A percentile compares a stretch with the other conserved stretches of the same genome.
Conservation (phyloP, 1,140 invertebrate genomes). For the Drosophila melanica region DNA sequence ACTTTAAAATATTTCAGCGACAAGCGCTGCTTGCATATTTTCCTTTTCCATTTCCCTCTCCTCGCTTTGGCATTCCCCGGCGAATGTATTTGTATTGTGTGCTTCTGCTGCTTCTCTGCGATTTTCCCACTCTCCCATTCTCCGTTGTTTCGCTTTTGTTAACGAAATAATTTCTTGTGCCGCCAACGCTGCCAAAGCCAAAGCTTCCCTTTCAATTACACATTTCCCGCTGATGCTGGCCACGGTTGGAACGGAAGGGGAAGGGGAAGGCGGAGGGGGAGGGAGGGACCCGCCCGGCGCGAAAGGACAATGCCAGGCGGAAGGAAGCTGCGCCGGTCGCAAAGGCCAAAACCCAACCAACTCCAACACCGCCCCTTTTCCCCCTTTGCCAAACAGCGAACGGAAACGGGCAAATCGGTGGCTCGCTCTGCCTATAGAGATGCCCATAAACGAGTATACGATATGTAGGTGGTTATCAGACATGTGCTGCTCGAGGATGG, state of each 20-base stretch:
- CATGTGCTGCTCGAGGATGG: constrained; percentile 37
- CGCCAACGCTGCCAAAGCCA: constrained; percentile 63
- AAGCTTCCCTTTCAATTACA: constrained; percentile 84
- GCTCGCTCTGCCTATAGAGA: constrained; percentile 59
- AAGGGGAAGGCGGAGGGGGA: background rate
- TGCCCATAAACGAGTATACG: constrained; percentile 36
- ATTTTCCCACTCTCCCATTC: constrained; percentile 27
- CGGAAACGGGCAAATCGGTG: constrained; percentile 62
- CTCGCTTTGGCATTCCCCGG: constrained; percentile 20
- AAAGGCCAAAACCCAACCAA: constrained; percentile 14
- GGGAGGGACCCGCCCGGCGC: constrained; percentile 42
- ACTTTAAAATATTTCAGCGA: constrained; percentile 76
- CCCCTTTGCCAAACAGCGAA: constrained; percentile 13
- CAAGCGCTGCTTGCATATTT: constrained; percentile 53
- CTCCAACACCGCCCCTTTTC: too few species aligned
- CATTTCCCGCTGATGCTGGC: constrained; percentile 64
- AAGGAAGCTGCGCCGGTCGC: constrained; percentile 53
- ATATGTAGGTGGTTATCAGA: constrained; percentile 60
- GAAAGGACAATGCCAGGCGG: constrained; percentile 75
- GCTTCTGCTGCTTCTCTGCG: background rate
- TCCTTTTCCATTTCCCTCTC: constrained; percentile 1
- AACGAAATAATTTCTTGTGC: constrained; percentile 81
- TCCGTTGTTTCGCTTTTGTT: constrained; percentile 74
- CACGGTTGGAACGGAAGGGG: background rate
- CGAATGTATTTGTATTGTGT: constrained; percentile 40